Evolutionary conservation across 2,797 vertebrate genomes (phyloP), one percentile per base, ranked within the genome.

Genomic region (Naso thynnoides): DNA sequence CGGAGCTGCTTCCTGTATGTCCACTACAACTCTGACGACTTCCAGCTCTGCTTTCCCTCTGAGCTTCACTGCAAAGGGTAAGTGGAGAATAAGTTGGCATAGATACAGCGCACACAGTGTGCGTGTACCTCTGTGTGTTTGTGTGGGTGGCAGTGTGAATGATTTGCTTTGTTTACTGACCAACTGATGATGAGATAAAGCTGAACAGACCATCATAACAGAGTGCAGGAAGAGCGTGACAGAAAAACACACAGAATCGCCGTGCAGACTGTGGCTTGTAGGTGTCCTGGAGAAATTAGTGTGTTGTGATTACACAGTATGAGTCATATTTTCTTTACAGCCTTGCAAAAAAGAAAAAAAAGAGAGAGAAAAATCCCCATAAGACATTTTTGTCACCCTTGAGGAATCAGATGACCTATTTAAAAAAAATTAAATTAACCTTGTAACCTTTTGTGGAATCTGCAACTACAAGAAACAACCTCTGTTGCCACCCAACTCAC

Each of bases 1-100:
- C 94, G 97, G 23, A 96, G 96, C 90, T 98, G 96, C 83, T 98
- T 97, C 88, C 96, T 98, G 54, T 98, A 97, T 0, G 95, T 95
- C 33, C 89, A 93, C 45, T 95, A 95, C 47, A 94, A 95, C 7
- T 96, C 94, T 0, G 96, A 97, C 79, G 96, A 97, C 79, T 95
- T 97, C 89, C 97, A 97, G 92, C 90, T 98, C 60, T 98, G 94
- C 84, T 98, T 98, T 84, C 96, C 97, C 58, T 96, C 95, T 0
- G 92, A 94, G 36, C 88, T 92, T 67, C 96, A 96, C 84, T 97
- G 97, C 81, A 94, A 84, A 75, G 94, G 96, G 97, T 98, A 91
- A 86, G 96, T 36, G 1, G 42, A 36, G 44, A 16, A 72, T 11
- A 56, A 0, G 16, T 14, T 59, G 55, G 45, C 49, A 70, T 27